Evolutionary conservation across 1,140 invertebrate genomes (phyloP), one percentile per base, ranked within the genome.

Genomic region (Gryllus bimaculatus): DNA sequence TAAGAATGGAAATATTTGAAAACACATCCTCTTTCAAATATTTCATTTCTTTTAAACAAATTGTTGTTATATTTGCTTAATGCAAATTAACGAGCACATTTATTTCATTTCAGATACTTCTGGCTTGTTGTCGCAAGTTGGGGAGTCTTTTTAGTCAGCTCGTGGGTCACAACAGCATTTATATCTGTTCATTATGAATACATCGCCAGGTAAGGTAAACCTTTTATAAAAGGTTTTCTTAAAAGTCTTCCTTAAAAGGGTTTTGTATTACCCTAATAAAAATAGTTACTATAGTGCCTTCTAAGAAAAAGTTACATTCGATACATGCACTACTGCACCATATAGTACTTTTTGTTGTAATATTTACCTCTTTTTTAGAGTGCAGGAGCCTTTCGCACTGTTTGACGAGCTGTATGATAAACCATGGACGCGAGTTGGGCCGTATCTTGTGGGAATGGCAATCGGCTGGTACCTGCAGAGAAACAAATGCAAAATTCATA

Each of bases 391-490:
- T 10, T 94, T 95, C 81, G 92, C 93, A 79, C 89, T 94, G 79
- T 95, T 95, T 84, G 93, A 95, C 83, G 90, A 93, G 79, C 85
- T 95, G 21, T 95, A 95, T 83, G 93, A 95, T 85, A 95, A 95
- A 83, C 93, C 93, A 5, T 95, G 93, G 93, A 89, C 93, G 18
- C 87, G 94, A 83, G 90, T 94, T 10, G 93, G 93, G 8, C 91
- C 93, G 8, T 95, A 95, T 84, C 89, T 95, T 79, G 87, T 95
- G 47, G 94, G 94, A 78, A 93, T 94, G 88, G 87, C 90, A 10
- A 88, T 92, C 13, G 94, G 93, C 10, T 94, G 93, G 86, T 88
- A 92, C 77, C 84, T 95, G 20, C 92, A 92, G 84, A 91, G 89
- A 83, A 90, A 90, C 2, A 92, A 93, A 82, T 90, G 90, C 79